Percentiles rank a stretch among this genome's conserved stretches.
phyloP scores from a whole-genome alignment of 1,140 invertebrate genomes.

The Acromyrmex echinatior region DNA sequence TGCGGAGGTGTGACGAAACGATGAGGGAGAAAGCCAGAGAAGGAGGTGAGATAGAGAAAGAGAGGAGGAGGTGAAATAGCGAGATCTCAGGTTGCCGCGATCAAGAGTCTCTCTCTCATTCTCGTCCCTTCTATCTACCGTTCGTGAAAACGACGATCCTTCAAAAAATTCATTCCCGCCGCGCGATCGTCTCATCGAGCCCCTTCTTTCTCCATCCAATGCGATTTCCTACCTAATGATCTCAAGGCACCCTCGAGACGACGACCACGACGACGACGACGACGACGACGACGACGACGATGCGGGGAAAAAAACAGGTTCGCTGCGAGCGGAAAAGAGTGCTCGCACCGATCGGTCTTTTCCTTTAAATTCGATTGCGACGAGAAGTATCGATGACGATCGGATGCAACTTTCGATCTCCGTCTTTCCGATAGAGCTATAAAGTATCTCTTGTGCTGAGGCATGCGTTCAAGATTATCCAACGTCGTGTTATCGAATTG shows the following conservation, averaged over 20 bases:
- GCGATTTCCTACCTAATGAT: slow-evolving; percentile 65
- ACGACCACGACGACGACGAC: slow-evolving; percentile 23
- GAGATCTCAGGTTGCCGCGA: slow-evolving; percentile 11
- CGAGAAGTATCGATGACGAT: slow-evolving; percentile 27
- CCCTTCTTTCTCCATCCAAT: slow-evolving; percentile 38
- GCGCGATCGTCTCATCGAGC: slow-evolving; percentile 37
- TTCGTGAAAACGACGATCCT: slow-evolving; percentile 57
- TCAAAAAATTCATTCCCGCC: slow-evolving; percentile 70
- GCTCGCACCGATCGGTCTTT: slow-evolving; percentile 27
- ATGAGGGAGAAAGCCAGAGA: slow-evolving; percentile 51
- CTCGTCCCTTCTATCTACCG: slow-evolving; percentile 51
- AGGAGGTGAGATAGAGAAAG: not conserved
- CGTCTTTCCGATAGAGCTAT: slow-evolving; percentile 9
- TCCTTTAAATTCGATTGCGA: slow-evolving; percentile 57
- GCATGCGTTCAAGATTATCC: not conserved
- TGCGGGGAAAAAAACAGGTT: slow-evolving; percentile 22
- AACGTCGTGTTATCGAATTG: not conserved
- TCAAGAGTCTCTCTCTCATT: slow-evolving; percentile 14
- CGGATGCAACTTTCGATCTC: slow-evolving; percentile 26
- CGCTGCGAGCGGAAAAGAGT: slow-evolving; percentile 29
- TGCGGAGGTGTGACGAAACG: slow-evolving; percentile 84
- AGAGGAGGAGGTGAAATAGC: slow-evolving; percentile 10
- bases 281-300: slow-evolving; percentile 7
- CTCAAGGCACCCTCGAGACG: slow-evolving; percentile 38
- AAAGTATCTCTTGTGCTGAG: slow-evolving; percentile 1